Conservation (phyloP, 1,140 invertebrate genomes). For the Glossosoma conforme region DNA sequence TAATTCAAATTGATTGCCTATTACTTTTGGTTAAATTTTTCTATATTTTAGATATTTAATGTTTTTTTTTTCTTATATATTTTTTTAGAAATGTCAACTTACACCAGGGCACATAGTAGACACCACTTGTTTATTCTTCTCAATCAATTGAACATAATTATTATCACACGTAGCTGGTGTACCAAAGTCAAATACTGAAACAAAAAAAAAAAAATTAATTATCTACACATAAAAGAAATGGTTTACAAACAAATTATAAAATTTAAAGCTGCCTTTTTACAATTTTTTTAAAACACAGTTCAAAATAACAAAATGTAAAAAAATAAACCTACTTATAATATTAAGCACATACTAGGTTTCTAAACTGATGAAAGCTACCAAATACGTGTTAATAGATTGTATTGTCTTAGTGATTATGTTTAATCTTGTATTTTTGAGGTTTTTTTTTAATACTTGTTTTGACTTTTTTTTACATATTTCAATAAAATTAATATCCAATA, state of each 20-base stretch:
- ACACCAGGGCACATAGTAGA: slow-evolving; percentile 18
- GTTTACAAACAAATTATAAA: background rate
- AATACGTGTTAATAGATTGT: too few relatives aligned
- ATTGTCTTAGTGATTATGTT: too few relatives aligned
- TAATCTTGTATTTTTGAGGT: too few relatives aligned
- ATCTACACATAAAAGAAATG: background rate
- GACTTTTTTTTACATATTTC: too few relatives aligned
- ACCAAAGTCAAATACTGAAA: slow-evolving; percentile 20
- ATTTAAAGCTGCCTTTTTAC: background rate
- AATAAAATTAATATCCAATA: too few relatives aligned
- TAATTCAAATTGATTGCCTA: too few relatives aligned
- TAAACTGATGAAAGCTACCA: too few relatives aligned
- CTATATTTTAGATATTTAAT: too few relatives aligned
- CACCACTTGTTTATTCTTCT: slow-evolving; percentile 4
- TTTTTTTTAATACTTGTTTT: too few relatives aligned
- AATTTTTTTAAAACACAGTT: background rate
- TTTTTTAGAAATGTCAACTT: too few relatives aligned
- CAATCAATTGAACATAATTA: slow-evolving; percentile 14
- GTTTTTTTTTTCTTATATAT: too few relatives aligned
- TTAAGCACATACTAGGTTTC: background rate
- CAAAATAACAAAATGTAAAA: background rate
- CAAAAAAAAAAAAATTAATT: background rate
- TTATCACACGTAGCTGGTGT: slow-evolving; percentile 2
- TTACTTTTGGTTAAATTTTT: too few relatives aligned
- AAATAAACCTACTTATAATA: slow-evolving; percentile 12